Base-by-base conservation (phyloP, 2,888 invertebrate genomes). In the Synanthedon myopaeformis region DNA sequence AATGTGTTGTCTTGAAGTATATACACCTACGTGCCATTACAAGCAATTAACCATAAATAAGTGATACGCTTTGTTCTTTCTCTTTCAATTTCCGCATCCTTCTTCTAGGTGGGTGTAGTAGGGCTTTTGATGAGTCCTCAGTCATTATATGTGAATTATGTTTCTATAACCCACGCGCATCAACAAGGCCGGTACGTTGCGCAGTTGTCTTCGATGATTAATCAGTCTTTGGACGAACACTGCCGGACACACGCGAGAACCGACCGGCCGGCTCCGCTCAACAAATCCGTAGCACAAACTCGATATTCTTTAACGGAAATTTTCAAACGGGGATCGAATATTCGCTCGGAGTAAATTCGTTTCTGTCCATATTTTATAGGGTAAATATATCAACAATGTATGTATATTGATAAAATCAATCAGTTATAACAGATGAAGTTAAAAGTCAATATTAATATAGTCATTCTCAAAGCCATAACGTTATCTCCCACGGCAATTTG, bases 151-250 rank as follows among this genome's bases (percentile, higher is more conserved):
- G 61, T 73, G 65, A 69, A 72, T 80, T 82, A 79, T 83, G 81
- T 82, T 75, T 70, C 64, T 68, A 58, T 61, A 65, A 63, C 87
- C 87, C 84, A 87, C 87, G 82, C 85, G 72, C 69, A 56, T 45
- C 58, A 58, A 59, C 84, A 84, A 86, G 84, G 84, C 67, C 83
- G 69, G 63, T 61, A 56, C 69, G 72, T 76, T 86, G 82, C 87
- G 87, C 81, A 87, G 81, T 85, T 80, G 81, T 73, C 72, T 64
- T 65, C 61, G 75, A 83, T 85, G 86, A 87, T 85, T 85, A 84
- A 85, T 83, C 79, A 67, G 70, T 61, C 71, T 73, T 67, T 67
- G 70, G 69, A 61, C 69, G 70, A 79, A 74, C 78, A 77, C 76
- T 77, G 74, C 78, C 74, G 85, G 85, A 84, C 86, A 82, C 70